Base-by-base conservation (phyloP, 1,140 invertebrate species). In the Lycorma delicatula region DNA sequence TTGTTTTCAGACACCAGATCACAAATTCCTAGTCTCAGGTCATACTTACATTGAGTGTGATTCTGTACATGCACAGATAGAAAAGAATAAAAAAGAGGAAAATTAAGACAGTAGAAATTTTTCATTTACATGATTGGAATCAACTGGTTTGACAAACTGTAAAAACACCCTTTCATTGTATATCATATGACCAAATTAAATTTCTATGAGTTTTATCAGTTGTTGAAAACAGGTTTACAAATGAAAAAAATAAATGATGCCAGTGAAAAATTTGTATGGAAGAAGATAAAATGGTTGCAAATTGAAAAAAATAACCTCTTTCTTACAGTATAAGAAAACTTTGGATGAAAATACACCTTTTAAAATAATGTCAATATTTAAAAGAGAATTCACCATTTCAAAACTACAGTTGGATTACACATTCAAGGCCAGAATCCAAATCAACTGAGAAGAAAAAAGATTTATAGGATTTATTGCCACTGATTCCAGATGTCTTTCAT, bases 31-130 rank as follows among this genome's bases (percentile, higher is more conserved):
- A 44, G 41, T 44, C 23, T 22, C 41, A 3, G 41, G 41, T 44
- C 41, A 44, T 18, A 11, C 41, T 44, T 22, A 44, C 51, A 67
- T 71, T 64, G 68, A 68, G 51, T 66, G 65, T 58, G 67, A 70
- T 46, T 44, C 34, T 18, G 65, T 67, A 47, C 69, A 69, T 61
- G 63, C 64, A 0, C 16, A 63, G 16, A 70, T 71, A 12, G 67
- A 70, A 60, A 61, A 58, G 54, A 27, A 60, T 47, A 63, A 68
- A 44, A 12, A 44, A 44, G 41, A 44, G 23, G 23, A 44, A 44
- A 20, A 44, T 2, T 18, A 5, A 44, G 53, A 65, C 67, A 63
- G 56, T 60, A 46, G 31, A 57, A 34, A 63, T 67, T 27, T 56
- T 60, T 27, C 60, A 62, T 44, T 59, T 58, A 41, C 49, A 58